Evolutionary conservation across 2,888 invertebrate species (phyloP).

Genomic region (Trichogramma evanescens): DNA sequence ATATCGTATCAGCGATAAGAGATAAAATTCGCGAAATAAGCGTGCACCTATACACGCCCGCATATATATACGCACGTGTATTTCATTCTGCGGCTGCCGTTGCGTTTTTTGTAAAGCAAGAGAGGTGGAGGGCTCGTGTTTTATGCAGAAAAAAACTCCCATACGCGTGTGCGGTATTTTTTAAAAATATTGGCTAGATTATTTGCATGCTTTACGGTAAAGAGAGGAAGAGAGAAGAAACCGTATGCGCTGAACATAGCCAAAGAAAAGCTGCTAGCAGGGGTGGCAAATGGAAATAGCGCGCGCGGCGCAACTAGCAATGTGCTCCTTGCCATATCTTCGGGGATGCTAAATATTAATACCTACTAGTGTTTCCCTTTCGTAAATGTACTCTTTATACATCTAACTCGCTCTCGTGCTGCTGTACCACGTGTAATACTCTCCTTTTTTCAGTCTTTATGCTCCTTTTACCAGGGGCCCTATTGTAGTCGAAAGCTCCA

Average conservation of each 20-base stretch:
- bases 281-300: conserved; percentile 38
- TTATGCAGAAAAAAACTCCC: too few species aligned
- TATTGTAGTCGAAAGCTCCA: too few species aligned
- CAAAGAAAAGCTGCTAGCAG: conserved; percentile 31
- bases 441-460: conserved; percentile 24
- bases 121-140: too few species aligned
- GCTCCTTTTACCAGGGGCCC: conserved; percentile 3
- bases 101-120: too few species aligned
- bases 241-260: conserved; percentile 20
- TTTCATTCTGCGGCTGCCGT: too few species aligned
- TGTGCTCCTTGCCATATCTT: conserved; percentile 31
- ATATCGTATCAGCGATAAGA: too few species aligned
- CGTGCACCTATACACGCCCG: too few species aligned
- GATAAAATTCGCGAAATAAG: too few species aligned
- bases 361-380: conserved; percentile 46
- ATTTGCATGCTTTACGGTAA: conserved; percentile 44
- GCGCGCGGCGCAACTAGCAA: conserved; percentile 30
- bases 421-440: conserved; percentile 20
- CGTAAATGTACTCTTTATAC: conserved; percentile 16
- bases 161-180: conserved; percentile 29
- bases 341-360: conserved; percentile 47
- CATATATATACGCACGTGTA: too few species aligned
- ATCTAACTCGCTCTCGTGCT: conserved; percentile 28
- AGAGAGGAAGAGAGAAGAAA: conserved; percentile 29
- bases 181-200: conserved; percentile 46